Evolutionary conservation across 1,140 invertebrate genomes (phyloP).

Genomic region (Apocrypta bakeri): DNA sequence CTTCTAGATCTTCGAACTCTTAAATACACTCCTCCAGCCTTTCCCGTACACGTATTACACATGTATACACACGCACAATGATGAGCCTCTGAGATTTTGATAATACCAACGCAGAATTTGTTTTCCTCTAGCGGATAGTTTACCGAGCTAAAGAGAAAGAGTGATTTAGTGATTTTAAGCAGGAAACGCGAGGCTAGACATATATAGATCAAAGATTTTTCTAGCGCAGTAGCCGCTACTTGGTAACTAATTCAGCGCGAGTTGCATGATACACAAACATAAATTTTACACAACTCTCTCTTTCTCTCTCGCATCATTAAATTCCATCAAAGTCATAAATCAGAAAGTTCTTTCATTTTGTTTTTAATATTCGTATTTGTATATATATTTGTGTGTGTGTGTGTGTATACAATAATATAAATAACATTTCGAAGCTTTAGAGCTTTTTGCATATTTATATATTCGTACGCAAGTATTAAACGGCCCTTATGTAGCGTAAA

Average conservation of each 20-base stretch:
- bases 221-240: not conserved
- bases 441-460: no score
- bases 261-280: conserved; percentile 17
- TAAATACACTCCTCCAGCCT: no score
- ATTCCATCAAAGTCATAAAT: conserved; percentile 17
- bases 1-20: no score
- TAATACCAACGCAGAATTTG: not conserved
- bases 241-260: not conserved
- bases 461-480: no score
- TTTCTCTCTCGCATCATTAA: conserved; percentile 5
- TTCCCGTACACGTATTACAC: no score
- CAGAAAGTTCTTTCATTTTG: not conserved
- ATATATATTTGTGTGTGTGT: no score
- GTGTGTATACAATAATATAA: not conserved
- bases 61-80: not conserved
- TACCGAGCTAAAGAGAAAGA: not conserved
- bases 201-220: conserved; percentile 4
- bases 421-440: not conserved
- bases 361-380: not conserved
- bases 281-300: not conserved
- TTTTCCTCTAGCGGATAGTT: not conserved
- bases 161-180: conserved; percentile 2
- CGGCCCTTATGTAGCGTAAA: no score
- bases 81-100: not conserved
- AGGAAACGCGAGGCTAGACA: not conserved